Base-by-base conservation (phyloP, 2,113 vertebrate species). In the Willisornis vidua region DNA sequence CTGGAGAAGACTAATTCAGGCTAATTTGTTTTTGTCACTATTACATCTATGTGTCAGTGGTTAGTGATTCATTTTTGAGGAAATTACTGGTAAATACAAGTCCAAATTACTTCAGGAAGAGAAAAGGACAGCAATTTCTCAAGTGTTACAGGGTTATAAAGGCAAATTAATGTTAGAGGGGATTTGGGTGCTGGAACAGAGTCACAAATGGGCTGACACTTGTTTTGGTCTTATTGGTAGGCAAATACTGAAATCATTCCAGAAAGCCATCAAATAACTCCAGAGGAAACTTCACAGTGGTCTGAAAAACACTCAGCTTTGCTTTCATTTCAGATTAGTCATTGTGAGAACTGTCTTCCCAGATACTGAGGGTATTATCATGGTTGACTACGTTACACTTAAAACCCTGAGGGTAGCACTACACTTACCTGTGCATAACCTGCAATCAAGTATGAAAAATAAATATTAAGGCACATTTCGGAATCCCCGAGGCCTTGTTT, bases 401-500 rank as follows among this genome's bases (percentile, higher is more conserved):
- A 89, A 97, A 97, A 63, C 93, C 96, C 90, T 97, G 87, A 96
- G 95, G 95, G 94, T 59, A 96, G 90, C 92, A 94, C 85, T 95
- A 89, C 94, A 93, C 73, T 96, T 96, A 96, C 96, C 94, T 96
- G 94, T 89, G 90, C 85, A 92, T 94, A 97, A 96, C 85, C 96
- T 89, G 90, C 93, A 97, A 96, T 97, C 93, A 95, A 96, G 93
- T 96, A 96, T 94, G 88, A 96, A 97, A 97, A 96, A 96, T 97
- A 96, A 94, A 96, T 96, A 96, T 95, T 96, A 96, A 94, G 88
- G 90, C 68, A 68, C 79, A 95, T 93, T 96, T 96, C 84, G 86
- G 88, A 94, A 57, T 96, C 96, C 96, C 96, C 35, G 62, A 92
- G 88, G 96, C 61, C 88, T 93, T 95, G 92, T 94, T 87, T 89